Evolutionary conservation across 2,888 invertebrate species (phyloP).

Genomic region (Yponomeuta plumbellus): DNA sequence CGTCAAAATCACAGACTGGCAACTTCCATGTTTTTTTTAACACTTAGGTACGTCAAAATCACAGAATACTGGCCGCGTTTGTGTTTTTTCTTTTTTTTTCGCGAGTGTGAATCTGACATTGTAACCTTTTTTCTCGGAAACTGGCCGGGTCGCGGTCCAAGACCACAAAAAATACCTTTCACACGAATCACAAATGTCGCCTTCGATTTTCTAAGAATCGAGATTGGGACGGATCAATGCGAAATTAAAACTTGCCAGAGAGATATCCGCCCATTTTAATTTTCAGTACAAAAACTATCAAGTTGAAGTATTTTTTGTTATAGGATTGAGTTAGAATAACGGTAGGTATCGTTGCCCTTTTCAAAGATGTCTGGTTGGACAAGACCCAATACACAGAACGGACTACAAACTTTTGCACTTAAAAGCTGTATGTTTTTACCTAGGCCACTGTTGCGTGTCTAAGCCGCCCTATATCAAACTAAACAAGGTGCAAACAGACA

Average conservation of each 20-base stretch:
- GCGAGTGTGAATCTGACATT: not conserved
- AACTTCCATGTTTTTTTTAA: no score
- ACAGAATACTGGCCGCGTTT: not conserved
- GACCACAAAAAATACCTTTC: conserved; percentile 25
- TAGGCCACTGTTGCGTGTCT: conserved; percentile 6
- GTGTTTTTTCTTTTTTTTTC: not conserved
- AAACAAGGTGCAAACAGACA: conserved; percentile 14
- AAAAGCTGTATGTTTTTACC: not conserved
- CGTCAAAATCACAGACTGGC: no score
- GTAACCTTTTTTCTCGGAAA: not conserved
- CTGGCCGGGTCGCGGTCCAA: conserved; percentile 13
- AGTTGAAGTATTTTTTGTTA: not conserved
- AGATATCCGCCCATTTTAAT: not conserved
- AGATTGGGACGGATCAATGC: conserved; percentile 18
- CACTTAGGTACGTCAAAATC: no score
- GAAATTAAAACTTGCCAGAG: not conserved
- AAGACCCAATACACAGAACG: not conserved
- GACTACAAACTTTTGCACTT: not conserved
- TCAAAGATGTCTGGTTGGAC: not conserved
- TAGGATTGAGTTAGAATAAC: not conserved
- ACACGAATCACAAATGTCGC: conserved; percentile 17
- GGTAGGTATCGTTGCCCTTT: not conserved
- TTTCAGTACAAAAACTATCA: not conserved
- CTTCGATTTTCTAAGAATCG: conserved; percentile 21
- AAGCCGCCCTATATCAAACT: not conserved